Percentiles rank a stretch among this genome's conserved stretches.
These are phyloP conservation scores for Pantelozetes paolii DNA, from an alignment of 2,888 invertebrate genomes.

Conservation along the genomic window DNA sequence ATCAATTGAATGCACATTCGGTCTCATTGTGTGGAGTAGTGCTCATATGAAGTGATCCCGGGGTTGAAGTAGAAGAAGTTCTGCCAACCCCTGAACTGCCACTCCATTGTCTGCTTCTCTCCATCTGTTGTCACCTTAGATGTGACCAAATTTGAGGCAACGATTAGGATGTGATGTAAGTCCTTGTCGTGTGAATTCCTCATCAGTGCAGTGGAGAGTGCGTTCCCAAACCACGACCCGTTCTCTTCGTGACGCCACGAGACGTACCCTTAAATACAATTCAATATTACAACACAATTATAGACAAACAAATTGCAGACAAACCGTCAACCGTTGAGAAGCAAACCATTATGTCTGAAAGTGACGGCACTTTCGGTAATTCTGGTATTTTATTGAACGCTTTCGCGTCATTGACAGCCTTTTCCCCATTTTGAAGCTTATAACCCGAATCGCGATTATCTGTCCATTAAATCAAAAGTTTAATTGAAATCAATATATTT, in stretches of 20 bases:
- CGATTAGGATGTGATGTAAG: slow-evolving; percentile 34
- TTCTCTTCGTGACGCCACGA: slow-evolving; percentile 42
- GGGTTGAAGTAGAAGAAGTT: slow-evolving; percentile 47
- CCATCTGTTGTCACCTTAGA: slow-evolving; percentile 41
- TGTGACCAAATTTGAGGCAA: slow-evolving; percentile 38
- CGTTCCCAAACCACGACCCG: slow-evolving; percentile 46
- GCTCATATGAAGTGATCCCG: slow-evolving; percentile 38
- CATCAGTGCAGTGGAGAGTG: slow-evolving; percentile 38
- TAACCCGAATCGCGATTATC: slow-evolving; percentile 31
- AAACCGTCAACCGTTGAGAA: slow-evolving; percentile 42
- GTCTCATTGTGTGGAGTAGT: no score
- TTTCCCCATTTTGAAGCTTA: background rate
- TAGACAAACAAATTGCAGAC: background rate
- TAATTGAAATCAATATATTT: background rate
- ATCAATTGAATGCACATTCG: no score
- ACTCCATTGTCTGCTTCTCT: slow-evolving; percentile 45
- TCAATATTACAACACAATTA: background rate
- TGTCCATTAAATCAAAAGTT: background rate
- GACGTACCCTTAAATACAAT: slow-evolving; percentile 41
- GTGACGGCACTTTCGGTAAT: background rate
- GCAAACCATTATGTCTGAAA: slow-evolving; percentile 7
- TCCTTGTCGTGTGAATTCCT: slow-evolving; percentile 40
- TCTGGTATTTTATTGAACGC: background rate
- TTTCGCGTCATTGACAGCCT: slow-evolving; percentile 14
- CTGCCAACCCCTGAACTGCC: slow-evolving; percentile 43